A percentile compares a stretch with the other conserved stretches of the same genome.
Evolutionary conservation across 2,797 vertebrate species (phyloP).

Genomic region (Cetoscarus ocellatus): DNA sequence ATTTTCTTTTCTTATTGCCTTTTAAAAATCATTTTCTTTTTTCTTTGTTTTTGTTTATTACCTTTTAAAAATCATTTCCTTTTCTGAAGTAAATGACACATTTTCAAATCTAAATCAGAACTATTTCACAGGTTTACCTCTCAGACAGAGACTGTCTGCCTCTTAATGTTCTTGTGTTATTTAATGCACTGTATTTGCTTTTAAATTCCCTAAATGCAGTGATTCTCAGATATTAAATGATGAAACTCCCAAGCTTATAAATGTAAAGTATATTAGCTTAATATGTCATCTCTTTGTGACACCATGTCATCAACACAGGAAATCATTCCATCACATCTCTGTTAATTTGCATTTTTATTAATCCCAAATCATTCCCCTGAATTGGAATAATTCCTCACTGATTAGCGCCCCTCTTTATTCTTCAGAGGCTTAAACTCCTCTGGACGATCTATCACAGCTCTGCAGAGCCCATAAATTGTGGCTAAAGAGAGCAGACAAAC

Average conservation of each 20-base stretch:
- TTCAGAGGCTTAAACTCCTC: constrained; percentile 71
- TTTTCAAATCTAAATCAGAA: too few species aligned
- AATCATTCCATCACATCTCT: constrained; percentile 78
- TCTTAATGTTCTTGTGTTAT: too few species aligned
- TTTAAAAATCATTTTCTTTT: too few species aligned
- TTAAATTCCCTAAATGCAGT: not conserved
- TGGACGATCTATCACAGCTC: constrained; percentile 79
- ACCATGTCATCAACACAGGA: constrained; percentile 39
- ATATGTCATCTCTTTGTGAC: constrained; percentile 5
- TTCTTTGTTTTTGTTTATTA: too few species aligned
- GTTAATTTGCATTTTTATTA: constrained; percentile 83
- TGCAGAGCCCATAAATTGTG: constrained; percentile 79
- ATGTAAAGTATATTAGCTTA: constrained; percentile 13
- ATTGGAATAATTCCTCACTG: constrained; percentile 74
- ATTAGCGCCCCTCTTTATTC: constrained; percentile 79
- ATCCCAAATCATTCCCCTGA: constrained; percentile 77
- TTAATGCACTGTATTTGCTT: not conserved
- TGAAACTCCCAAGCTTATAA: constrained; percentile 1
- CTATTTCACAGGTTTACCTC: too few species aligned
- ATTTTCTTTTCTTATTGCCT: too few species aligned
- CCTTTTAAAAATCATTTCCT: too few species aligned
- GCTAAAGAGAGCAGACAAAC: constrained; percentile 82
- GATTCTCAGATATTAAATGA: constrained; percentile 1
- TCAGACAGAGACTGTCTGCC: too few species aligned
- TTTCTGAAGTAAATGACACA: too few species aligned